Percentiles rank a stretch among this genome's conserved stretches.
Evolutionary conservation across 1,140 invertebrate genomes (phyloP).

Genomic region (Leptinotarsa texana): DNA sequence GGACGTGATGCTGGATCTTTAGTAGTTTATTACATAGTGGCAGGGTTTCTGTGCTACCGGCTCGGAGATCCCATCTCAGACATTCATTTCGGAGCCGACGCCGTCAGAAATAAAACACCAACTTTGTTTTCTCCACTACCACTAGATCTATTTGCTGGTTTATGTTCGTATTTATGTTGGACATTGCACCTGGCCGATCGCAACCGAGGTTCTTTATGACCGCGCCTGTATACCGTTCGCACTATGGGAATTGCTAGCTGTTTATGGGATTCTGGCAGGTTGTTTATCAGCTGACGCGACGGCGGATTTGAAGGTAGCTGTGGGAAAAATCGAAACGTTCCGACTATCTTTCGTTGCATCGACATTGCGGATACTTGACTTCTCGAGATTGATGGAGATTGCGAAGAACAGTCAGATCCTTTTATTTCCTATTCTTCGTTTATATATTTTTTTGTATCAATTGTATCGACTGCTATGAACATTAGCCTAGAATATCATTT

Average conservation of each 20-base stretch:
- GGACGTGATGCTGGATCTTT: background rate
- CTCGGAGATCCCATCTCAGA: background rate
- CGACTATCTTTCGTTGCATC: no score
- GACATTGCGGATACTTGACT: no score
- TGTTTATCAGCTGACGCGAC: background rate
- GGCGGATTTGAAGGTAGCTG: background rate
- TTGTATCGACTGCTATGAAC: no score
- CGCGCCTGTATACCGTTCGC: background rate
- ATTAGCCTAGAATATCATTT: no score
- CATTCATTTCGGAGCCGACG: background rate
- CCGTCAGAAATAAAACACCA: constrained; percentile 5
- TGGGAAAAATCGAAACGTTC: background rate
- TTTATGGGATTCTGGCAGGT: background rate
- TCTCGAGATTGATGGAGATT: no score
- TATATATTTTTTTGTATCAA: no score
- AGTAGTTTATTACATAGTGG: background rate
- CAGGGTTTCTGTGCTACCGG: background rate
- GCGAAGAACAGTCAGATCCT: no score
- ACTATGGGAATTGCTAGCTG: background rate
- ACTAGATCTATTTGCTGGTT: constrained; percentile 6
- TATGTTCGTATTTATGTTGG: constrained; percentile 8
- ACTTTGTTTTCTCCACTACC: background rate
- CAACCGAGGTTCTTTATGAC: background rate
- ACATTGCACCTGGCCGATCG: constrained; percentile 2
- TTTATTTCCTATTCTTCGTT: no score